Percentiles rank a stretch among this genome's conserved stretches.
Evolutionary conservation across 2,113 vertebrate species (phyloP).

Genomic region (Poeciliopsis prolifica): DNA sequence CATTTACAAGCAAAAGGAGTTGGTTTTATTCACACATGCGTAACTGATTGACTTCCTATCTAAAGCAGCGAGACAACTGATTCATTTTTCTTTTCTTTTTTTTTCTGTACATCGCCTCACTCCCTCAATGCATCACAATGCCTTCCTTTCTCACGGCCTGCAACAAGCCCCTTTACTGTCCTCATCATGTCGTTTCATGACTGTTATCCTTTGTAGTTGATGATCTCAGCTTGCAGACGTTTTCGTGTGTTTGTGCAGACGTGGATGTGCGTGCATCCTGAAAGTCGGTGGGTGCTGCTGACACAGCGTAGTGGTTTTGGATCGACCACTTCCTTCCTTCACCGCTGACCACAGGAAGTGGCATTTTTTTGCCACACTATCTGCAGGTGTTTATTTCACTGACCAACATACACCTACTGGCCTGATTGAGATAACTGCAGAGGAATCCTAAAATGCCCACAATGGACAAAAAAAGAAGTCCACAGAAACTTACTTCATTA

Average conservation of each 20-base stretch:
- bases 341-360: constrained; percentile 60
- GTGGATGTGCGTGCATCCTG: constrained; percentile 1
- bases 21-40: constrained; percentile 20
- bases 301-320: constrained; percentile 45
- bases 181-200: constrained; percentile 37
- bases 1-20: neutral
- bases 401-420: constrained; percentile 3
- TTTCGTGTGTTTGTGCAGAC: neutral
- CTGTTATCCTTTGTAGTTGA: constrained; percentile 26
- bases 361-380: constrained; percentile 12
- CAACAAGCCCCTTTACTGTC: constrained; percentile 59
- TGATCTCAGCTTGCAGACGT: constrained; percentile 41
- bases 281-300: constrained; percentile 40
- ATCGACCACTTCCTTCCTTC: constrained; percentile 45
- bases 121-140: constrained; percentile 56
- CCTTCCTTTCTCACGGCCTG: constrained; percentile 54
- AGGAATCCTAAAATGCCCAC: neutral
- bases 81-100: constrained; percentile 40
- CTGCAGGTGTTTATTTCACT: constrained; percentile 14
- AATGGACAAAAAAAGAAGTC: neutral
- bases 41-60: constrained; percentile 39
- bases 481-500: no score
- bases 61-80: constrained; percentile 27
- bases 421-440: no score
- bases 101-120: constrained; percentile 53